Percentiles rank a stretch among this genome's conserved stretches.
Evolutionary conservation across 2,113 vertebrate genomes (phyloP).

Genomic region (Malurus melanocephalus): DNA sequence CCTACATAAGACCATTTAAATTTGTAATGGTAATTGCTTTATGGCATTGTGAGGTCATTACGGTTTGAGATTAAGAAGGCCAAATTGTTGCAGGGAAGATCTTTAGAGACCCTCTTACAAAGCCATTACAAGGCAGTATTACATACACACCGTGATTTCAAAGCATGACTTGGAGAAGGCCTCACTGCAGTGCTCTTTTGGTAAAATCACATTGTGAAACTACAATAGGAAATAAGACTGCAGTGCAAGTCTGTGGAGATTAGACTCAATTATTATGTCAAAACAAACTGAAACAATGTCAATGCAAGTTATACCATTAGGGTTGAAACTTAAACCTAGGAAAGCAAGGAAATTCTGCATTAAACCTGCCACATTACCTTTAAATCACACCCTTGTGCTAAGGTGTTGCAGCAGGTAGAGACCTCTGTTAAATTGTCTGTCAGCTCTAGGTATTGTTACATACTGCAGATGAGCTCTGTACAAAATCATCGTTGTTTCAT

Average conservation of each 20-base stretch:
- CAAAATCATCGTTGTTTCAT: background rate
- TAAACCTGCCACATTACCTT: conserved; percentile 34
- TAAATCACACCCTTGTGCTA: conserved; percentile 48
- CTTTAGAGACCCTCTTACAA: conserved; percentile 60
- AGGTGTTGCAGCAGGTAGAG: conserved; percentile 33
- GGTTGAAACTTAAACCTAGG: conserved; percentile 43
- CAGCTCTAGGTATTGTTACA: background rate
- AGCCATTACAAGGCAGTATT: conserved; percentile 14
- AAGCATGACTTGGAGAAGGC: conserved; percentile 49
- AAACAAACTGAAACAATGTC: conserved; percentile 72
- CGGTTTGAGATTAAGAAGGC: conserved; percentile 56
- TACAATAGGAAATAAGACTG: conserved; percentile 62
- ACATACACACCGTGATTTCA: conserved; percentile 40
- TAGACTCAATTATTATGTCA: conserved; percentile 73
- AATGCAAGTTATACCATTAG: conserved; percentile 63
- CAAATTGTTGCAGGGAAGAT: conserved; percentile 63
- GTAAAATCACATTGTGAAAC: conserved; percentile 57
- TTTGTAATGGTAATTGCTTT: conserved; percentile 69
- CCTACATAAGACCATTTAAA: conserved; percentile 65
- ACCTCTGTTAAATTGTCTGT: conserved; percentile 28
- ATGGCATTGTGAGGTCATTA: conserved; percentile 72
- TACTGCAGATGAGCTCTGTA: background rate
- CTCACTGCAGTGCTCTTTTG: conserved; percentile 4
- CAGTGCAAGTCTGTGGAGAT: conserved; percentile 57
- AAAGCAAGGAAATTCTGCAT: conserved; percentile 27